Conservation (phyloP, 2,797 vertebrate species). For the Tiaroga cobitis region DNA sequence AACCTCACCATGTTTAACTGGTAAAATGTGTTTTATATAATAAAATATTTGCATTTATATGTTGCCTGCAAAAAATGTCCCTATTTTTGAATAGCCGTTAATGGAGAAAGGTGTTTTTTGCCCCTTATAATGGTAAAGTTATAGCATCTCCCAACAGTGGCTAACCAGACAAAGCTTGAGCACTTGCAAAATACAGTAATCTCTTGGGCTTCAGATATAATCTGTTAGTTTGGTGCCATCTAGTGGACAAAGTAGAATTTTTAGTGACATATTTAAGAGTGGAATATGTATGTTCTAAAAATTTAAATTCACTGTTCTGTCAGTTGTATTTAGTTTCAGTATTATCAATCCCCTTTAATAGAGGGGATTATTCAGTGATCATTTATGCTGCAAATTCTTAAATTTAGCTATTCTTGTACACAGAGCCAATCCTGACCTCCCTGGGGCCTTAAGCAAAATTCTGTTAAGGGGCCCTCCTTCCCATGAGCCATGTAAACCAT, state of each 20-base stretch:
- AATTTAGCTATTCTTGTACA: background rate
- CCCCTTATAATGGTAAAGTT: no score
- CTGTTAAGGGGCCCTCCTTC: no score
- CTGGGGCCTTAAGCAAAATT: no score
- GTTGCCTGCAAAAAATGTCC: background rate
- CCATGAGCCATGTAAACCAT: no score
- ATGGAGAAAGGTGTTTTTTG: background rate
- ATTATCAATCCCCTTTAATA: background rate
- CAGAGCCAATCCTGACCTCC: no score
- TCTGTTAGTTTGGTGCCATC: conserved; percentile 55
- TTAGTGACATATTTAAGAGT: background rate
- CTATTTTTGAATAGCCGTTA: background rate
- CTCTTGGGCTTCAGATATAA: background rate
- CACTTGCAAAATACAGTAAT: background rate
- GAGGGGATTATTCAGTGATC: background rate
- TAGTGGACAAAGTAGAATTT: conserved; percentile 29
- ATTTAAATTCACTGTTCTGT: background rate
- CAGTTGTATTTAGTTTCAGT: background rate
- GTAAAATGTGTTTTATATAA: background rate
- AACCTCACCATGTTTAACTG: background rate
- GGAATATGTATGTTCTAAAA: background rate
- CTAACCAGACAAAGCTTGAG: background rate
- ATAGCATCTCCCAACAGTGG: background rate
- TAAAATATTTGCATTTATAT: background rate
- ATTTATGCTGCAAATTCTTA: background rate